These are phyloP conservation scores for Brenthis daphne DNA, from an alignment of 2,888 invertebrate species.

Conservation along the genomic window DNA sequence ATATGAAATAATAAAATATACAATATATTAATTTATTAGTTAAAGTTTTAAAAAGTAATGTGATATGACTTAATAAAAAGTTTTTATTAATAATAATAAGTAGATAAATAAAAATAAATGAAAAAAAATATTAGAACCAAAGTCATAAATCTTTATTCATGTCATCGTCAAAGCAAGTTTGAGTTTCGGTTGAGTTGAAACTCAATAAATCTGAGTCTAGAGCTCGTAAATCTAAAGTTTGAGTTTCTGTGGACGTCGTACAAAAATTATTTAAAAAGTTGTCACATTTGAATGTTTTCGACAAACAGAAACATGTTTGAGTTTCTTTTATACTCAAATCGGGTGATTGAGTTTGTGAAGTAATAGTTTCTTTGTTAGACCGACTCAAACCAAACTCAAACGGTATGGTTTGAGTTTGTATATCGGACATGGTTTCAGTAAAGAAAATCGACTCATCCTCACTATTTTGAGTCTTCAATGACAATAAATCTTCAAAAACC, in stretches of 20 bases:
- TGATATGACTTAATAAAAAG: too few species aligned
- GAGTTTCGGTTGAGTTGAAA: conserved; percentile 63
- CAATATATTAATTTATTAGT: too few species aligned
- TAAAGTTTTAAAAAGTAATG: too few species aligned
- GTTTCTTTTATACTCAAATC: conserved; percentile 71
- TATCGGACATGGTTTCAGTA: conserved; percentile 66
- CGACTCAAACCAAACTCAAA: conserved; percentile 62
- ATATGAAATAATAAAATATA: too few species aligned
- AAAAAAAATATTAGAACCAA: conserved; percentile 32
- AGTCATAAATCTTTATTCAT: conserved; percentile 38
- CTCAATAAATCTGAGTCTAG: conserved; percentile 54
- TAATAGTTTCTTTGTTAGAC: conserved; percentile 63
- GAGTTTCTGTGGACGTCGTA: conserved; percentile 64
- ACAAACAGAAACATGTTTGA: conserved; percentile 66
- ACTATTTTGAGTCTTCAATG: conserved; percentile 60
- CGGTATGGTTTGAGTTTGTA: conserved; percentile 72
- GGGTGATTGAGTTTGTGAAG: conserved; percentile 57
- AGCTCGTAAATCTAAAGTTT: conserved; percentile 51
- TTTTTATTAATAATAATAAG: neutral
- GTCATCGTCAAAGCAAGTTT: conserved; percentile 59
- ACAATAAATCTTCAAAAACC: conserved; percentile 63
- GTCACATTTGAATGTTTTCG: conserved; percentile 54
- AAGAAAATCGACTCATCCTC: conserved; percentile 68
- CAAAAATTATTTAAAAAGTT: conserved; percentile 52
- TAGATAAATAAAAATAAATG: neutral